phyloP scores from a whole-genome alignment of 2,113 vertebrate genomes.

The Tetraodon nigroviridis region DNA sequence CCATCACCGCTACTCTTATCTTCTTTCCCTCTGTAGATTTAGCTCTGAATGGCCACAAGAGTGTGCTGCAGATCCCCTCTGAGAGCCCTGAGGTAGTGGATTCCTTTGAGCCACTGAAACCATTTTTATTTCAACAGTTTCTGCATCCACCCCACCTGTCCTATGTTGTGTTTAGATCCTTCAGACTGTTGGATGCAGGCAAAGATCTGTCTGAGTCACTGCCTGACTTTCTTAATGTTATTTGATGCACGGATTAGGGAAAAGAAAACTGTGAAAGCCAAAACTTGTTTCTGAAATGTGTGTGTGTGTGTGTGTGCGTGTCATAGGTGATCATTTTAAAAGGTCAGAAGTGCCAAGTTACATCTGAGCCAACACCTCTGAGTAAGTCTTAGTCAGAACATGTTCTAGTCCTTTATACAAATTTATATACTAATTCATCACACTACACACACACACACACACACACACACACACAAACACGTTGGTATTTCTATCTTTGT shows the following conservation, averaged over 20 bases:
- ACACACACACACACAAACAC: slow-evolving; percentile 1
- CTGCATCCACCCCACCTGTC: slow-evolving; percentile 25
- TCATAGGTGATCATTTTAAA: too few relatives aligned
- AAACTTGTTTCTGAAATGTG: slow-evolving; percentile 32
- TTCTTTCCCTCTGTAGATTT: slow-evolving; percentile 1
- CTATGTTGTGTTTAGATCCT: neutral
- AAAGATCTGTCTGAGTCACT: slow-evolving; percentile 57
- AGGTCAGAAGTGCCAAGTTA: too few relatives aligned
- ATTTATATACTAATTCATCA: slow-evolving; percentile 33
- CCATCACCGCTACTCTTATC: too few relatives aligned
- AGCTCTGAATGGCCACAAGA: slow-evolving; percentile 58
- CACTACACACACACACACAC: slow-evolving; percentile 19
- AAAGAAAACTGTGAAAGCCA: slow-evolving; percentile 13
- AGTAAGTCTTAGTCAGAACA: slow-evolving; percentile 55
- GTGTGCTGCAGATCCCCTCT: slow-evolving; percentile 57
- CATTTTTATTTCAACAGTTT: slow-evolving; percentile 1
- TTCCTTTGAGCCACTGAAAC: neutral
- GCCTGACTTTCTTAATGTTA: slow-evolving; percentile 45
- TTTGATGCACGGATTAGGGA: slow-evolving; percentile 48
- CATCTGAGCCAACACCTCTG: too few relatives aligned
- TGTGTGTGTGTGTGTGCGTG: slow-evolving; percentile 4
- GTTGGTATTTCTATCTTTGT: neutral
- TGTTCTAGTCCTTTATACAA: slow-evolving; percentile 51
- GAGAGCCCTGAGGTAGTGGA: slow-evolving; percentile 17
- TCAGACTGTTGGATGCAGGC: slow-evolving; percentile 42